Conservation (phyloP, 37 sponge, comb jelly and placozoan species). For the Diacarnus erythraeanus region DNA sequence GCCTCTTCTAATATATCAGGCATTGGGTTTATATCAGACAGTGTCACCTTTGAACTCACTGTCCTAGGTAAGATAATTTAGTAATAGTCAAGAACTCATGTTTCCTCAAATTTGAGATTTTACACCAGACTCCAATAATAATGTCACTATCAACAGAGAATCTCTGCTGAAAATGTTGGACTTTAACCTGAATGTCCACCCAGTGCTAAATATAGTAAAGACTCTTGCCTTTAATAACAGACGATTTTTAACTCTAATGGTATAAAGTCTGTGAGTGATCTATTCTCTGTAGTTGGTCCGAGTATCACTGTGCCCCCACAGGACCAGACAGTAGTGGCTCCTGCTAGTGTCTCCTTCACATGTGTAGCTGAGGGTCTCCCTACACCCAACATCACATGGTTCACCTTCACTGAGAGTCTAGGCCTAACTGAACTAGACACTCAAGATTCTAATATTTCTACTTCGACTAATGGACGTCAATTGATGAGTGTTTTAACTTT, state of each 20-base stretch:
- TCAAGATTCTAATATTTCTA: too few relatives aligned
- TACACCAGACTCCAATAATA: too few relatives aligned
- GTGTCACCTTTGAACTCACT: constrained; percentile 16
- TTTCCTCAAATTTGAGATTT: too few relatives aligned
- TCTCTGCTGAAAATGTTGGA: too few relatives aligned
- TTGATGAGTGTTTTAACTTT: neutral
- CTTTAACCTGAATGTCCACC: too few relatives aligned
- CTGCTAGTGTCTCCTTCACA: neutral
- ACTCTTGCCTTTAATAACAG: too few relatives aligned
- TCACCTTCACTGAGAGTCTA: neutral
- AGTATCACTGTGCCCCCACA: neutral
- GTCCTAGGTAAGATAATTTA: constrained; percentile 32
- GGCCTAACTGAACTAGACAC: neutral
- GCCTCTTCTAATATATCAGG: constrained; percentile 19
- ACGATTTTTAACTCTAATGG: too few relatives aligned
- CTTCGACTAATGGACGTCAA: neutral
- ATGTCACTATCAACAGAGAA: too few relatives aligned
- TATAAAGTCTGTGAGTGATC: neutral
- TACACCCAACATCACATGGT: neutral
- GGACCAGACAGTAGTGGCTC: neutral
- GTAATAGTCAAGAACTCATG: too few relatives aligned
- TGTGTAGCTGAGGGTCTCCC: neutral
- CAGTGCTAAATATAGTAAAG: too few relatives aligned
- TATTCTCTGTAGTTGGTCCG: neutral
- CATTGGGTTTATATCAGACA: neutral